phyloP scores from a whole-genome alignment of 2,888 invertebrate species.

The Perdita meconis region DNA sequence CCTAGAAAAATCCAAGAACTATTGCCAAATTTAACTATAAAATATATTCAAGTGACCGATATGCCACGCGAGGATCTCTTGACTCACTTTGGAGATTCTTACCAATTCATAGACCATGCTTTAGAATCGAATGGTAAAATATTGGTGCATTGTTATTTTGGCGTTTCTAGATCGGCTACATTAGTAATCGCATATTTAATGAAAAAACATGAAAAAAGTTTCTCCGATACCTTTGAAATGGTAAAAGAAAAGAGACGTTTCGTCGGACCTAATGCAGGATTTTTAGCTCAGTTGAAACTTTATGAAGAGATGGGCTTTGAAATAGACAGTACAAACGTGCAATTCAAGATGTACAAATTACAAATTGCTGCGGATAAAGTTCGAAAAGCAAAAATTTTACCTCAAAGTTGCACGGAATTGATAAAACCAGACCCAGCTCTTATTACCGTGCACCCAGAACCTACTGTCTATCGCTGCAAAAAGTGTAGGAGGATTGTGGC shows the following conservation, averaged over 20 bases:
- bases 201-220: conserved; percentile 92
- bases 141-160: conserved; percentile 96
- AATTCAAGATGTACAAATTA: conserved; percentile 90
- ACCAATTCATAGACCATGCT: conserved; percentile 90
- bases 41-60: conserved; percentile 93
- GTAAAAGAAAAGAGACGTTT: conserved; percentile 90
- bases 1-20: conserved; percentile 89
- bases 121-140: conserved; percentile 88
- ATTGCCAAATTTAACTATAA: conserved; percentile 88
- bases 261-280: conserved; percentile 92
- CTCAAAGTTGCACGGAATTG: conserved; percentile 90
- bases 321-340: conserved; percentile 90
- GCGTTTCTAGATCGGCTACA: conserved; percentile 95
- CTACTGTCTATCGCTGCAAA: conserved; percentile 93
- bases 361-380: conserved; percentile 93
- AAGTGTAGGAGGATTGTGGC: conserved; percentile 94
- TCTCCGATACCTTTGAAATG: conserved; percentile 89
- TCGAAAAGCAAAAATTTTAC: conserved; percentile 93
- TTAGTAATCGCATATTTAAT: conserved; percentile 94
- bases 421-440: conserved; percentile 93
- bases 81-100: conserved; percentile 91
- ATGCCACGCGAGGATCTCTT: conserved; percentile 94
- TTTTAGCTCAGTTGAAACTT: conserved; percentile 91
- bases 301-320: conserved; percentile 91
- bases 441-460: conserved; percentile 91